phyloP scores from a whole-genome alignment of 2,888 invertebrate species.

The Chymomyza procnemis region DNA sequence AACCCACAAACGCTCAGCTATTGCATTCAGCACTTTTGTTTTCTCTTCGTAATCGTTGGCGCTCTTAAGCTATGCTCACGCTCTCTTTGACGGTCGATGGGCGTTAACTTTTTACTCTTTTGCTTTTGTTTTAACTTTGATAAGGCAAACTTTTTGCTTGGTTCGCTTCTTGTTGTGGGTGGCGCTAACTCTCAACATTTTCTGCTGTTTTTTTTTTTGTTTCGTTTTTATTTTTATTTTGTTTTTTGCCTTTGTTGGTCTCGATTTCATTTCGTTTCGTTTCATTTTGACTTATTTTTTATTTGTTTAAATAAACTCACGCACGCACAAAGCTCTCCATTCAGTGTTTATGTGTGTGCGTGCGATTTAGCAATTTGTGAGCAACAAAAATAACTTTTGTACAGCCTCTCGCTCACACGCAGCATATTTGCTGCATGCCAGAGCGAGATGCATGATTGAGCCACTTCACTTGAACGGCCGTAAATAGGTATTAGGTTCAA shows the following conservation, averaged over 20 bases:
- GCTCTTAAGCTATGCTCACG: background rate
- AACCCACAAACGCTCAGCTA: background rate
- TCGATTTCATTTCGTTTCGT: conserved; percentile 32
- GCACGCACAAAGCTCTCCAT: conserved; percentile 31
- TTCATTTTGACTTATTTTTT: conserved; percentile 34
- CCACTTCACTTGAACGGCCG: background rate
- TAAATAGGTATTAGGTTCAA: background rate
- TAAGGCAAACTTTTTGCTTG: background rate
- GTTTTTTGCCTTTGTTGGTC: conserved; percentile 10
- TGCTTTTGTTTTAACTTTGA: conserved; percentile 26
- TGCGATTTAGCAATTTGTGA: conserved; percentile 10
- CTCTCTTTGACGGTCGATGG: background rate
- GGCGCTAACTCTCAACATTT: conserved; percentile 31
- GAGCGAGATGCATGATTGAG: conserved; percentile 15
- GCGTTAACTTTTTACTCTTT: conserved; percentile 35
- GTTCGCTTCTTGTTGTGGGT: conserved; percentile 40
- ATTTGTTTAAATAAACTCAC: conserved; percentile 37
- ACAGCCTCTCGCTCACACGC: background rate
- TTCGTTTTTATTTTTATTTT: conserved; percentile 7
- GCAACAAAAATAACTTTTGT: background rate
- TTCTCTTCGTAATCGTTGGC: conserved; percentile 27
- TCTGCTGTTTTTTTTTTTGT: too few species aligned
- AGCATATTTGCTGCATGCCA: background rate
- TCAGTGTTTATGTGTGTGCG: background rate
- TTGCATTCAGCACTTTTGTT: background rate